Percentiles rank a stretch among this genome's conserved stretches.
These are phyloP conservation scores for Thecocarcelia acutangulata DNA, from an alignment of 2,888 invertebrate genomes.

Conservation along the genomic window DNA sequence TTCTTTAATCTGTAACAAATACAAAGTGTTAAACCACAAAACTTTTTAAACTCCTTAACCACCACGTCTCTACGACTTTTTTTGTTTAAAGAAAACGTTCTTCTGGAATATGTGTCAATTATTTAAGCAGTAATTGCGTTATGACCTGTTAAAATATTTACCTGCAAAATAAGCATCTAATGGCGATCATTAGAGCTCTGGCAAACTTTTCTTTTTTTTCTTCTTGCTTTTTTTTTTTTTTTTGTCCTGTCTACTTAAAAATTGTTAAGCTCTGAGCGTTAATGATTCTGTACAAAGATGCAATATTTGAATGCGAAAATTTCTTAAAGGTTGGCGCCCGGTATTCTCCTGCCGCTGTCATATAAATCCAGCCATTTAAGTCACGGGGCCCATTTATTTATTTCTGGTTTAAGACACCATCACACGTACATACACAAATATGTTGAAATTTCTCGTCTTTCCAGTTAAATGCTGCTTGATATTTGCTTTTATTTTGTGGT, in stretches of 20 bases:
- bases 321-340: background rate
- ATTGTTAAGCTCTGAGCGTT: too few relatives aligned
- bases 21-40: too few relatives aligned
- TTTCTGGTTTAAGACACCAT: conserved; percentile 9
- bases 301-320: background rate
- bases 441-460: conserved; percentile 2
- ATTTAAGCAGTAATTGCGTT: background rate
- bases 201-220: background rate
- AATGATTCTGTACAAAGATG: too few relatives aligned
- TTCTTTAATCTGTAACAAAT: too few relatives aligned
- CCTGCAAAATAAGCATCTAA: background rate
- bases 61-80: too few relatives aligned
- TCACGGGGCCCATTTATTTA: background rate
- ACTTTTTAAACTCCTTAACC: too few relatives aligned
- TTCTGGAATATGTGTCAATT: conserved; percentile 13
- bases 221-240: background rate
- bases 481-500: conserved; percentile 33
- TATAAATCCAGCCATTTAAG: background rate
- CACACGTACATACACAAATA: background rate
- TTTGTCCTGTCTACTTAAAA: background rate
- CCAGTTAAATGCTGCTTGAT: conserved; percentile 32
- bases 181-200: conserved; percentile 3
- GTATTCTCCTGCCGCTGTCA: background rate
- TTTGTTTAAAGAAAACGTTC: background rate
- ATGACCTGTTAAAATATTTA: background rate